These are phyloP conservation scores for Lithophane socia DNA, from an alignment of 2,888 invertebrate species.

Conservation along the genomic window DNA sequence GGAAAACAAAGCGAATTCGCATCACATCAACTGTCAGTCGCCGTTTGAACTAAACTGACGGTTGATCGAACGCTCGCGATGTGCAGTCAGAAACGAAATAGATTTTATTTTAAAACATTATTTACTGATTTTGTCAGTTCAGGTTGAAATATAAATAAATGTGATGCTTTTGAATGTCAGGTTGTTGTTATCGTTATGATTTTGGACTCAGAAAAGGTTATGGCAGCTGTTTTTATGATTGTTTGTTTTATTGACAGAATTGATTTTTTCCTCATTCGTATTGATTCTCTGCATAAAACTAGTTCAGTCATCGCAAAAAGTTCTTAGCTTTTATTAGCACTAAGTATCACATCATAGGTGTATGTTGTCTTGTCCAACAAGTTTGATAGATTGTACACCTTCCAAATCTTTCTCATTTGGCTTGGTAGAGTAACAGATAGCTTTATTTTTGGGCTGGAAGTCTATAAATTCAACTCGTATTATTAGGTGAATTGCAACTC, in stretches of 20 bases:
- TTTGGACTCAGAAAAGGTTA: neutral
- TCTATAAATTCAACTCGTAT: too few species aligned
- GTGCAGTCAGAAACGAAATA: conserved; percentile 37
- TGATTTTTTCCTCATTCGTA: neutral
- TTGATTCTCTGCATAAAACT: neutral
- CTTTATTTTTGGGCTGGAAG: neutral
- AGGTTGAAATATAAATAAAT: conserved; percentile 44
- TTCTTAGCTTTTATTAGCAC: neutral
- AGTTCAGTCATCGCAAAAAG: neutral
- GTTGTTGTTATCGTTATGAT: conserved; percentile 8
- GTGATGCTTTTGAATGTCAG: conserved; percentile 6
- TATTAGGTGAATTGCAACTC: neutral
- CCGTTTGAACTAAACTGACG: conserved; percentile 48
- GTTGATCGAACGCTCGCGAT: conserved; percentile 45
- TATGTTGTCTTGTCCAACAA: neutral
- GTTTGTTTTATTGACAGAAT: neutral
- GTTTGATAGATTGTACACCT: neutral
- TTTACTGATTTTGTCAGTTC: conserved; percentile 57
- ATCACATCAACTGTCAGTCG: conserved; percentile 53
- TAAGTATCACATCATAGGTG: neutral
- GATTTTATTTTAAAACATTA: conserved; percentile 55
- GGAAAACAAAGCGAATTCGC: conserved; percentile 53
- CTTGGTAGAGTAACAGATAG: neutral
- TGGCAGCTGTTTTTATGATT: conserved; percentile 4
- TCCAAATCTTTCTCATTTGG: neutral